Conservation (phyloP, 1,140 invertebrate genomes). For the Pinna nobilis region DNA sequence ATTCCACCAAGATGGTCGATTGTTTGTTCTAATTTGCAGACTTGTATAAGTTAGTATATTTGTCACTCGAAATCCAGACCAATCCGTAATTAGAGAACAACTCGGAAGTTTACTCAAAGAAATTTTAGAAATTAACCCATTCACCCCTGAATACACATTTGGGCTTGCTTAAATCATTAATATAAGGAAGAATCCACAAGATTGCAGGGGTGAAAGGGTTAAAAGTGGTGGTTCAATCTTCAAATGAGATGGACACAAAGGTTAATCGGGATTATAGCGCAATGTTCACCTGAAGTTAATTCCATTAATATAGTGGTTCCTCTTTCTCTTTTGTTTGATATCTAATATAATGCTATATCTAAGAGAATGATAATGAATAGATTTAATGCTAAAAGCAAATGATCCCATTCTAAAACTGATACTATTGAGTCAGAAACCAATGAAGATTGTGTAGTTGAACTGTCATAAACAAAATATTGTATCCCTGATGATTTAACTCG, state of each 20-base stretch:
- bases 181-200: no score
- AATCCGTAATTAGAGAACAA: not conserved
- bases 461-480: conserved; percentile 3
- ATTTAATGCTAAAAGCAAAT: not conserved
- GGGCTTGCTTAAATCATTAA: no score
- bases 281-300: conserved; percentile 10
- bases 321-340: not conserved
- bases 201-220: no score
- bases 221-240: conserved; percentile 8
- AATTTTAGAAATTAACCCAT: conserved; percentile 11
- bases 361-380: not conserved
- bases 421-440: not conserved
- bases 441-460: not conserved
- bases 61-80: conserved; percentile 2
- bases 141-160: no score
- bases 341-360: not conserved
- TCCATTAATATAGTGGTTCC: conserved; percentile 22
- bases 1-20: not conserved
- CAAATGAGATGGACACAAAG: conserved; percentile 32
- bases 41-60: not conserved
- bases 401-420: not conserved
- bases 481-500: not conserved
- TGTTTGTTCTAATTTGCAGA: not conserved
- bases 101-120: not conserved
- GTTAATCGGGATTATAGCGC: conserved; percentile 6